Evolutionary conservation across 2,888 invertebrate genomes (phyloP).

Genomic region (Zaprionus obscuricornis): DNA sequence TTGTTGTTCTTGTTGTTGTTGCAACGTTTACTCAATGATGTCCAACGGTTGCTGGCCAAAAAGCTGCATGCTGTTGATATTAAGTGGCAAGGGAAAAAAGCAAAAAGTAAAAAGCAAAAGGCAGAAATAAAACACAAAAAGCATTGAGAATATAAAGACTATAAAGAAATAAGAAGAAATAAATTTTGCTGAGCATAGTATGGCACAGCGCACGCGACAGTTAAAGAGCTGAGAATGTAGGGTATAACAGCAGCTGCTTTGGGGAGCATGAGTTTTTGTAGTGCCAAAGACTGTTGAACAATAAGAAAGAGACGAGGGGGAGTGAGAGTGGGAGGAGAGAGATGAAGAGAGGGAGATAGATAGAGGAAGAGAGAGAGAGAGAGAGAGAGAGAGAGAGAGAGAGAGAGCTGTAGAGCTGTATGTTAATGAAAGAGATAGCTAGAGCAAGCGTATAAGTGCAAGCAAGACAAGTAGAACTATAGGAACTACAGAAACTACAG

Average conservation of each 20-base stretch:
- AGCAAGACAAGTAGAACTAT: no score
- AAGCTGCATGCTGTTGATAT: constrained; percentile 30
- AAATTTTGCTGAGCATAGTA: no score
- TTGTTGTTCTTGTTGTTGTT: constrained; percentile 3
- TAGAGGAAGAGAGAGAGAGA: not conserved
- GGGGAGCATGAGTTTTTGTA: constrained; percentile 44
- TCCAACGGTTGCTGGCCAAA: constrained; percentile 24
- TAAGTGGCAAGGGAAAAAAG: not conserved
- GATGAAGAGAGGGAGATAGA: not conserved
- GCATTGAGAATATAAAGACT: no score
- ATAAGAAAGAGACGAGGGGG: not conserved
- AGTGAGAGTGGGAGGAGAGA: not conserved
- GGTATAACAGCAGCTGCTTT: constrained; percentile 37
- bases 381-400: no score
- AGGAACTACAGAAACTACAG: no score
- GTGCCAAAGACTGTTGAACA: constrained; percentile 25
- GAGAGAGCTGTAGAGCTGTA: no score
- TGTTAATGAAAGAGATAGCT: no score
- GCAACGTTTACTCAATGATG: constrained; percentile 23
- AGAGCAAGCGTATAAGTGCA: no score
- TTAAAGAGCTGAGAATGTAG: not conserved
- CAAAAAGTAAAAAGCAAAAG: not conserved
- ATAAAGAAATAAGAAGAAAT: no score
- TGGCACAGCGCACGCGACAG: no score
- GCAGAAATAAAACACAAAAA: no score